Conservation (phyloP, 2,888 invertebrate genomes). For the Phymatocera aterrima region DNA sequence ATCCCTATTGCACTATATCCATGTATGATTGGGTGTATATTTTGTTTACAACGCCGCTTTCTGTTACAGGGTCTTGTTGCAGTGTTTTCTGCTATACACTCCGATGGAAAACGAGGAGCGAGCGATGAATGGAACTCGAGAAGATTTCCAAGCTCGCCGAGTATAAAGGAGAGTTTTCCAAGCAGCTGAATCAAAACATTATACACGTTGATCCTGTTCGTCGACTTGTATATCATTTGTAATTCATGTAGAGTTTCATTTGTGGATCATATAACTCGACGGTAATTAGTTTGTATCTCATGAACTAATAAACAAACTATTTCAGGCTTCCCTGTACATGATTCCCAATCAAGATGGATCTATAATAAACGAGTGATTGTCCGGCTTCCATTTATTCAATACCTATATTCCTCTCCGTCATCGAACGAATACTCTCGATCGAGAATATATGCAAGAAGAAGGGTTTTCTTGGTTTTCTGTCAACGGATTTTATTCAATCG, state of each 20-base stretch:
- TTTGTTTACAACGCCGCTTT: background rate
- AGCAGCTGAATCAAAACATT: background rate
- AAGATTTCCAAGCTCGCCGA: background rate
- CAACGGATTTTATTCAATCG: background rate
- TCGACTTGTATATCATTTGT: background rate
- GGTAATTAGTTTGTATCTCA: background rate
- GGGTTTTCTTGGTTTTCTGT: background rate
- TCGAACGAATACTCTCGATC: background rate
- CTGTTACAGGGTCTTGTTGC: background rate
- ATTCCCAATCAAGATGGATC: background rate
- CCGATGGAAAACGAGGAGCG: background rate
- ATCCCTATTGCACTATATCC: background rate
- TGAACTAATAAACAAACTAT: conserved; percentile 35
- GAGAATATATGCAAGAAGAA: background rate
- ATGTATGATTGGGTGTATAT: background rate
- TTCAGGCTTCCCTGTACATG: background rate
- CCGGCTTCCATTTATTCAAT: conserved; percentile 18
- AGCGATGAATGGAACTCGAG: no score
- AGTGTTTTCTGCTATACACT: background rate
- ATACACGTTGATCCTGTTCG: background rate
- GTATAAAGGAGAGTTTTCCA: background rate
- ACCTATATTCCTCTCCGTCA: background rate
- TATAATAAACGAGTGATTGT: conserved; percentile 18
- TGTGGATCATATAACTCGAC: background rate
- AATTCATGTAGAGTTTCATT: no score